A percentile compares a stretch with the other conserved stretches of the same genome.
phyloP scores from a whole-genome alignment of 2,113 vertebrate genomes.

The Corvus moneduloides region DNA sequence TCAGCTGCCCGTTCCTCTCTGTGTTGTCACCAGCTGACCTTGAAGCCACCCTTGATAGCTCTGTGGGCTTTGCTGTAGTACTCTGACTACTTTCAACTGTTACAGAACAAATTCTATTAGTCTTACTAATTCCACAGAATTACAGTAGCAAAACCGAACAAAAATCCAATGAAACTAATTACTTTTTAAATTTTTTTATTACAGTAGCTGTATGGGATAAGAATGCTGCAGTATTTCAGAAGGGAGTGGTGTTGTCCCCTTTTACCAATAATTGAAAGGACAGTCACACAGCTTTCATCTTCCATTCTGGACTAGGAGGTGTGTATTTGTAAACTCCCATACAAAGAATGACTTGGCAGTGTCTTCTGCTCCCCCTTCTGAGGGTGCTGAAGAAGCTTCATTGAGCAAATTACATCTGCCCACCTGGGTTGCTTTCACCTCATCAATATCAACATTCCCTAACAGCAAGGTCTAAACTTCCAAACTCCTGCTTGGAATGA shows the following conservation, averaged over 20 bases:
- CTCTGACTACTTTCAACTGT: constrained; percentile 52
- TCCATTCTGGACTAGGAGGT: background rate
- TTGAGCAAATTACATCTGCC: background rate
- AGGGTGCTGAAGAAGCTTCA: background rate
- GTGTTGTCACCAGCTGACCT: constrained; percentile 55
- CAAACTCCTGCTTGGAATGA: background rate
- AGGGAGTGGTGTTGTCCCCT: background rate
- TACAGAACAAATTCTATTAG: constrained; percentile 22
- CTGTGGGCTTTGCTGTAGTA: constrained; percentile 65
- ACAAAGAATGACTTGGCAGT: background rate
- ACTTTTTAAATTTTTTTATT: background rate
- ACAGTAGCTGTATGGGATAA: background rate
- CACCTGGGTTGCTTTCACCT: background rate
- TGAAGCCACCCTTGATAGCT: constrained; percentile 61
- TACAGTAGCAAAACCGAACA: background rate
- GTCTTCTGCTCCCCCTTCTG: background rate
- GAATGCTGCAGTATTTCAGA: background rate
- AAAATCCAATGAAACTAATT: accelerated
- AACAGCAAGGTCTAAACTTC: background rate
- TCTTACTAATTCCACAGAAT: background rate
- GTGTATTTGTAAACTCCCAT: background rate
- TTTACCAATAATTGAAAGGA: background rate
- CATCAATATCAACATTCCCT: background rate
- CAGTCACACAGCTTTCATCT: background rate
- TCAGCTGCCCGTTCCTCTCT: constrained; percentile 35